Evolutionary conservation across 2,888 invertebrate species (phyloP).

Genomic region (Caenorhabditis sp.): DNA sequence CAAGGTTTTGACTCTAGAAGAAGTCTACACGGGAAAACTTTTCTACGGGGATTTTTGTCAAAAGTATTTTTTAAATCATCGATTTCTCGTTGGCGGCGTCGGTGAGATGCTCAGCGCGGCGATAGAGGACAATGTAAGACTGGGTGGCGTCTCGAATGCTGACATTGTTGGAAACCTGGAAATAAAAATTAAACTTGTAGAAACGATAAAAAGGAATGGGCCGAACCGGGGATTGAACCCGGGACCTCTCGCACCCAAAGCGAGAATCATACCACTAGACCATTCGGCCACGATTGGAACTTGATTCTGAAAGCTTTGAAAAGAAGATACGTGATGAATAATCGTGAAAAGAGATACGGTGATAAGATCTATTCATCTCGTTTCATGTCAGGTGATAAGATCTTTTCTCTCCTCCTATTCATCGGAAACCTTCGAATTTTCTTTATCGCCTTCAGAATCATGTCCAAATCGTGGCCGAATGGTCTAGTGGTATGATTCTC

Average conservation of each 20-base stretch:
- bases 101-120: conserved; percentile 48
- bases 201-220: conserved; percentile 54
- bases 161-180: conserved; percentile 41
- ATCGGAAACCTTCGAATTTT: not conserved
- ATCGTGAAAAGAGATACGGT: too few species aligned
- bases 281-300: conserved; percentile 67
- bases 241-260: conserved; percentile 84
- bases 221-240: conserved; percentile 80
- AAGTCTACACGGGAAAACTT: not conserved
- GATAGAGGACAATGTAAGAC: conserved; percentile 60
- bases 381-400: not conserved
- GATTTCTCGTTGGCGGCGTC: conserved; percentile 22
- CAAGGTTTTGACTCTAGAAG: not conserved
- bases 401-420: not conserved
- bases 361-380: conserved; percentile 10
- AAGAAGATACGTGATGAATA: not conserved
- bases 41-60: too few species aligned
- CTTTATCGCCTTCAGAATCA: not conserved
- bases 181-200: not conserved
- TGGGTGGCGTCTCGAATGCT: conserved; percentile 32
- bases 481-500: conserved; percentile 83
- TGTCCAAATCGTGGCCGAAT: conserved; percentile 24
- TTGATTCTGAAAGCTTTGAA: not conserved
- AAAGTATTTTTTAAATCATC: conserved; percentile 55
- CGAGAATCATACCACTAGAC: conserved; percentile 84